Base-by-base conservation (phyloP, 2,113 vertebrate genomes). In the Tylochromis polylepis region DNA sequence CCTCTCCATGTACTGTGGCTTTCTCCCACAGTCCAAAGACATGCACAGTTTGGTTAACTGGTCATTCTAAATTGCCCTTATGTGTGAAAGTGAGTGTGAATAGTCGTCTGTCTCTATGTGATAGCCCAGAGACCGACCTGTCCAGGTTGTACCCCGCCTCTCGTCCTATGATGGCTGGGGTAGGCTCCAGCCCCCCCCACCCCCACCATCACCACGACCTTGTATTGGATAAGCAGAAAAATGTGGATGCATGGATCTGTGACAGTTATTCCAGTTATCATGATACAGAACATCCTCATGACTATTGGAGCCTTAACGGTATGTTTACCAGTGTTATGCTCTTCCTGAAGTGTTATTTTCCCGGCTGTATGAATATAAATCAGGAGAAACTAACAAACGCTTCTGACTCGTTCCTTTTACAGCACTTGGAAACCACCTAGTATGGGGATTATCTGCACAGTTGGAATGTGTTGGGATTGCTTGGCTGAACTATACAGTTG, bases 361-460 rank as follows among this genome's bases (percentile, higher is more conserved):
- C 43, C 43, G 1, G 70, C 72, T 84, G 22, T 22, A 7, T 83
- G 79, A 59, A 85, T 56, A 49, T 22, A 57, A 85, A 89, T 34
- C 18, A 81, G 41, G 15, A 59, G 34, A 85, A 83, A 43, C 83
- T 22, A 20, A 46, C 43, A 81, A 86, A 83, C 49, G 78, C 8
- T 24, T 65, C 70, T 60, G 46, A 81, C 56, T 58, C 7, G 34
- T 79, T 77, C 27, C 51, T 29, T 38, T 24, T 83, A 38, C 72
- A 29, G 60, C 34, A 75, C 9, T 14, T 84, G 88, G 85, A 84
- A 65, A 22, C 29, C n/a, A 1, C 46, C 51, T 67, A 24, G 34
- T 31, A 4, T 34, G 57, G 87, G 83, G 88, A 53, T 85, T 88
- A 85, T 82, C 53, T 58, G 79, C 84, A 34, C 78, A 82, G 85